Conservation (phyloP, 2,888 invertebrate genomes). For the Drosophila nigricruria region DNA sequence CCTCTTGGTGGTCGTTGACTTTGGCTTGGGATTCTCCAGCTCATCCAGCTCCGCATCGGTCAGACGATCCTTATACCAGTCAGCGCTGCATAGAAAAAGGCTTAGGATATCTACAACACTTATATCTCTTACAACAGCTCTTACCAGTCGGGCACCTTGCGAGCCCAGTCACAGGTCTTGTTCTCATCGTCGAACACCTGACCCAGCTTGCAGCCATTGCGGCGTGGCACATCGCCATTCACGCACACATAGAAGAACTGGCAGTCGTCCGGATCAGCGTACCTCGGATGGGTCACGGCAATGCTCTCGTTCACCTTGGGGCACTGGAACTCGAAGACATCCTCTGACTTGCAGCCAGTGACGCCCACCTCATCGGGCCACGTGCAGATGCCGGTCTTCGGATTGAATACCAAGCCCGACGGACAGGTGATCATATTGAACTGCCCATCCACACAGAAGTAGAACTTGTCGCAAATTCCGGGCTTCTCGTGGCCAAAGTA, state of each 20-base stretch:
- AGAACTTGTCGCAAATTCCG: conserved; percentile 93
- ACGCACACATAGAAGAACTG: conserved; percentile 97
- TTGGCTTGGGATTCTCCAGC: conserved; percentile 91
- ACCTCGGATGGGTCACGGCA: conserved; percentile 93
- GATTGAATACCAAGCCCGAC: conserved; percentile 93
- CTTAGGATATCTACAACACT: background rate
- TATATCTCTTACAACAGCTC: conserved; percentile 55
- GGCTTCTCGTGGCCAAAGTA: conserved; percentile 94
- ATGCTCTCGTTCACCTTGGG: conserved; percentile 91
- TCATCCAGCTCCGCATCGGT: conserved; percentile 92
- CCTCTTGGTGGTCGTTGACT: conserved; percentile 86
- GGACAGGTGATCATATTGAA: conserved; percentile 96
- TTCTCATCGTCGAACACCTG: conserved; percentile 94
- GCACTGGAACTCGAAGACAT: conserved; percentile 93
- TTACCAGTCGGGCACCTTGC: conserved; percentile 95
- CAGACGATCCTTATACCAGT: conserved; percentile 95
- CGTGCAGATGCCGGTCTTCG: conserved; percentile 95
- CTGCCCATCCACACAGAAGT: conserved; percentile 94
- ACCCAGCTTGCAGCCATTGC: conserved; percentile 95
- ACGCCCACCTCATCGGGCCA: conserved; percentile 97
- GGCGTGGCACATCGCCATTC: conserved; percentile 93
- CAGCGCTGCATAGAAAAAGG: conserved; percentile 88
- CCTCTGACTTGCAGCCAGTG: conserved; percentile 93
- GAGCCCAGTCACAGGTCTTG: conserved; percentile 93
- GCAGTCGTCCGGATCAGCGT: conserved; percentile 94